These are phyloP conservation scores for Lucilia cuprina DNA, from an alignment of 1,140 invertebrate species.

Conservation along the genomic window DNA sequence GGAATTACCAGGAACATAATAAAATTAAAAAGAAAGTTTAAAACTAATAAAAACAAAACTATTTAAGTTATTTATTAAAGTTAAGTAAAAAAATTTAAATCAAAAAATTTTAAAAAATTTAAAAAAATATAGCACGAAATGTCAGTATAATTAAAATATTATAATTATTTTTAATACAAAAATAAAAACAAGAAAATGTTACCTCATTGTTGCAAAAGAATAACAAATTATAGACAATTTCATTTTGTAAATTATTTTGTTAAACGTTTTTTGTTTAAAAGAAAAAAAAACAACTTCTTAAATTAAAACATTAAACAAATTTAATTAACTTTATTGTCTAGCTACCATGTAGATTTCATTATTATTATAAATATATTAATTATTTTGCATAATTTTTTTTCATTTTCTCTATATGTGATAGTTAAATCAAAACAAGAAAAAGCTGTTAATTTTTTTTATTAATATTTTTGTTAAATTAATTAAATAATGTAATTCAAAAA, in stretches of 20 bases:
- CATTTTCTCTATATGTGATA: slow-evolving; percentile 1
- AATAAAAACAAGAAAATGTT: not conserved
- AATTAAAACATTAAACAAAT: not conserved
- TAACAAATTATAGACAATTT: not conserved
- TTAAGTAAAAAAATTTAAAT: not conserved
- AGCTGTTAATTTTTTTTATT: slow-evolving; percentile 65
- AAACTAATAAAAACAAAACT: not conserved
- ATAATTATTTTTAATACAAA: not conserved
- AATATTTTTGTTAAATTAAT: slow-evolving; percentile 2
- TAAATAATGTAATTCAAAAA: not conserved
- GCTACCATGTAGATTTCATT: slow-evolving; percentile 11
- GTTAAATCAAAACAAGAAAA: slow-evolving; percentile 19
- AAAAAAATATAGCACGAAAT: not conserved
- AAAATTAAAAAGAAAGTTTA: not conserved
- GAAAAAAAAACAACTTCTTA: too few species aligned
- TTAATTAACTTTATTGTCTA: not conserved
- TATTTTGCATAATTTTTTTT: not conserved
- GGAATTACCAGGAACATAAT: not conserved
- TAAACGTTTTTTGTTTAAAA: not conserved
- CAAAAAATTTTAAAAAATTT: not conserved
- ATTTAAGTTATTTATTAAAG: not conserved
- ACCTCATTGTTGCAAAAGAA: not conserved
- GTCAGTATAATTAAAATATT: not conserved
- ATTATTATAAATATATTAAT: not conserved
- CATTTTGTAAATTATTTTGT: not conserved